phyloP scores from a whole-genome alignment of 2,113 vertebrate species.

The Todiramphus chloris region DNA sequence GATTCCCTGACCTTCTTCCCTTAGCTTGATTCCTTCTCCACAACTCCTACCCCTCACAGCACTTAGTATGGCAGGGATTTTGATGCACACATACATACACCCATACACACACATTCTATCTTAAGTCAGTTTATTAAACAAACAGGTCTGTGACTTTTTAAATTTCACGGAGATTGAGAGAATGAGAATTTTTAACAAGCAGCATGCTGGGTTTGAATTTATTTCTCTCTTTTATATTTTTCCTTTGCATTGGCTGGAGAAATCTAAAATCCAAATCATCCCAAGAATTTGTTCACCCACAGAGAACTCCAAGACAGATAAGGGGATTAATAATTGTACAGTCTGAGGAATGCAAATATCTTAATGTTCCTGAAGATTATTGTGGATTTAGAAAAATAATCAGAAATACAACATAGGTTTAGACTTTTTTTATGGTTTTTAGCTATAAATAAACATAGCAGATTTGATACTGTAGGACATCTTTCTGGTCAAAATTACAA shows the following conservation, averaged over 20 bases:
- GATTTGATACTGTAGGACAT: not conserved
- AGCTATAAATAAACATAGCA: conserved; percentile 56
- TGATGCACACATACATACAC: not conserved
- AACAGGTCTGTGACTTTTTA: not conserved
- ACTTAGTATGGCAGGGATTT: not conserved
- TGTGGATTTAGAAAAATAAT: conserved; percentile 76
- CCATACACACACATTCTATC: not conserved
- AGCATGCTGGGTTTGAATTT: conserved; percentile 2
- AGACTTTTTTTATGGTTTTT: not conserved
- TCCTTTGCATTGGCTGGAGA: not conserved
- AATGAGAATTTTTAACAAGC: conserved; percentile 40
- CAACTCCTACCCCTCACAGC: not conserved
- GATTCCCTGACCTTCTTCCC: not conserved
- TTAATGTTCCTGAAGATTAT: conserved; percentile 73
- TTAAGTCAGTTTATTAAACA: conserved; percentile 4
- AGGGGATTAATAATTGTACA: conserved; percentile 72
- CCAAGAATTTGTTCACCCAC: conserved; percentile 58
- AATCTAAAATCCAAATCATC: conserved; percentile 68
- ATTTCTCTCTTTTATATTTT: conserved; percentile 31
- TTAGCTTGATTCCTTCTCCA: not conserved
- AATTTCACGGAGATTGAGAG: not conserved
- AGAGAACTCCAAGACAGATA: conserved; percentile 69
- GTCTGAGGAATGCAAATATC: conserved; percentile 67
- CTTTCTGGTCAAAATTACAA: conserved; percentile 12
- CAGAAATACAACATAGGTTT: conserved; percentile 64